phyloP scores from a whole-genome alignment of 2,113 vertebrate species.

The Rousettus leschenaultii region DNA sequence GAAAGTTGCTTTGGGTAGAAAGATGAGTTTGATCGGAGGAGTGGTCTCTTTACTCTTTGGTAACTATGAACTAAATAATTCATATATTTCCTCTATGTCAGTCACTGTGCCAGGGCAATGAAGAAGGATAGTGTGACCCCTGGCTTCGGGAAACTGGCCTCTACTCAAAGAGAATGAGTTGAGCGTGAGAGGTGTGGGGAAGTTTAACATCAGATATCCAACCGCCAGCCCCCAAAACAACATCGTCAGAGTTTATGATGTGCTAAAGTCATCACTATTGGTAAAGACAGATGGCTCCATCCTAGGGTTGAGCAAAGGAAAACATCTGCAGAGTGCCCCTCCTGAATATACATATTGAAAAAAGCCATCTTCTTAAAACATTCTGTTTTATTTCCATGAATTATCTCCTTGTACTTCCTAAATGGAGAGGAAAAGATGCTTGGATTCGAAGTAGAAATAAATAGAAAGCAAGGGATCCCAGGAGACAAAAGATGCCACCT shows the following conservation, averaged over 20 bases:
- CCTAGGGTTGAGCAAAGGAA: not conserved
- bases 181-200: not conserved
- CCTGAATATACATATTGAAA: not conserved
- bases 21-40: not conserved
- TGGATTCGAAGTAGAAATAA: not conserved
- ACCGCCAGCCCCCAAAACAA: not conserved
- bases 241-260: not conserved
- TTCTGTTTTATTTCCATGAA: not conserved
- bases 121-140: not conserved
- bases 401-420: not conserved
- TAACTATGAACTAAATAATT: not conserved
- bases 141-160: not conserved
- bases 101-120: not conserved
- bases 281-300: not conserved
- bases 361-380: not conserved
- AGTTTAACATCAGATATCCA: not conserved
- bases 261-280: not conserved
- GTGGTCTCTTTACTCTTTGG: not conserved
- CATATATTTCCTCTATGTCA: not conserved
- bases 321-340: not conserved
- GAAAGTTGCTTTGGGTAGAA: not conserved
- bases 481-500: not conserved
- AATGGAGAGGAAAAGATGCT: not conserved
- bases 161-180: not conserved
- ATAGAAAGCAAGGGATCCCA: not conserved